A percentile compares a stretch with the other conserved stretches of the same genome.
phyloP scores from a whole-genome alignment of 2,888 invertebrate species.

The Lycaena phlaeas region DNA sequence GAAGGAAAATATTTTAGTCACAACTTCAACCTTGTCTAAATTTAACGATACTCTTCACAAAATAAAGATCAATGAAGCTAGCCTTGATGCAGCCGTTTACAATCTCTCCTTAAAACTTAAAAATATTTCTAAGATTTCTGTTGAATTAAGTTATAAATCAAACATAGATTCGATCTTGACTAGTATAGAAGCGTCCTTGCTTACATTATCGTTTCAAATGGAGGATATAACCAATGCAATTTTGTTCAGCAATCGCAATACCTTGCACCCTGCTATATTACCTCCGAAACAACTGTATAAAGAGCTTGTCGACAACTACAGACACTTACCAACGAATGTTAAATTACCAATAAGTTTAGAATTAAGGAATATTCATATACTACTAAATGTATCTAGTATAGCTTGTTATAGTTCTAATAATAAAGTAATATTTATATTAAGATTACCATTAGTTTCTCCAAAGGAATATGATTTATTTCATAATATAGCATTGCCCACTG shows the following conservation, averaged over 20 bases:
- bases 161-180: too few species aligned
- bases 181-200: slow-evolving; percentile 15
- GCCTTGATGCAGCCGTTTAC: slow-evolving; percentile 13
- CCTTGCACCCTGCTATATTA: slow-evolving; percentile 2
- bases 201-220: slow-evolving; percentile 16
- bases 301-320: slow-evolving; percentile 5
- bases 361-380: not conserved
- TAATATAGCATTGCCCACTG: slow-evolving; percentile 4
- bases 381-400: not conserved
- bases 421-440: not conserved
- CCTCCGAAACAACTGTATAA: not conserved
- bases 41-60: slow-evolving; percentile 10
- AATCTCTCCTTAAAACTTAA: slow-evolving; percentile 9
- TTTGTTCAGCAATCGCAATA: not conserved
- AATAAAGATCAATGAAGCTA: slow-evolving; percentile 12
- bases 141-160: not conserved
- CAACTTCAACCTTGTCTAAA: slow-evolving; percentile 9
- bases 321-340: not conserved
- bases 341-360: slow-evolving; percentile 5
- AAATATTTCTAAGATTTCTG: too few species aligned
- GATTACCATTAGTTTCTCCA: not conserved
- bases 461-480: slow-evolving; percentile 2
- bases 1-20: slow-evolving; percentile 19
- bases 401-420: not conserved
- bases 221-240: too few species aligned